Evolutionary conservation across 1,140 invertebrate genomes (phyloP).

Genomic region (Drosophila parabipectinata): DNA sequence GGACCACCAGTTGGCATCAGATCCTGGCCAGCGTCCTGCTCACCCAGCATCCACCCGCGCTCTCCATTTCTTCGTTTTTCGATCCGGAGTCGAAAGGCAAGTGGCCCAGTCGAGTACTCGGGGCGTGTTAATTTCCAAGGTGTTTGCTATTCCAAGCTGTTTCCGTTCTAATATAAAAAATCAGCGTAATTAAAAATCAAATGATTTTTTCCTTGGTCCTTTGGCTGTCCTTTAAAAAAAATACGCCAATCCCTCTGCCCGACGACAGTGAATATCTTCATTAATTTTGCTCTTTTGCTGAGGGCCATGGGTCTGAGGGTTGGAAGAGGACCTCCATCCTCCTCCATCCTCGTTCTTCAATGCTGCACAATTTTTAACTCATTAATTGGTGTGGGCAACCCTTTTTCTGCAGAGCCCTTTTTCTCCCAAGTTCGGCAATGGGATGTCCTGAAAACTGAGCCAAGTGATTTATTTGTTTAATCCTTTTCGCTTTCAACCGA

Average conservation of each 20-base stretch:
- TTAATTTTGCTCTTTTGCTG: constrained; percentile 78
- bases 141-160: constrained; percentile 78
- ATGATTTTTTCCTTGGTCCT: constrained; percentile 65
- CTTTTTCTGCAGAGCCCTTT: constrained; percentile 41
- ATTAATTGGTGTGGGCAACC: constrained; percentile 81
- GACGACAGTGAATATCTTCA: constrained; percentile 78
- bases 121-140: constrained; percentile 77
- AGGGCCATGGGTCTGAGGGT: constrained; percentile 30
- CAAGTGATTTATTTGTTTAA: constrained; percentile 83
- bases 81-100: constrained; percentile 15
- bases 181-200: constrained; percentile 84
- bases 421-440: not conserved
- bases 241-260: constrained; percentile 1
- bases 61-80: not conserved
- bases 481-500: constrained; percentile 70
- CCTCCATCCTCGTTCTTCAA: constrained; percentile 56
- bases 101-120: constrained; percentile 53
- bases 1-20: constrained; percentile 28
- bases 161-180: constrained; percentile 80
- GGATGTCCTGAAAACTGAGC: constrained; percentile 57
- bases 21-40: not conserved
- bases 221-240: not conserved
- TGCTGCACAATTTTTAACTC: constrained; percentile 82
- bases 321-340: constrained; percentile 24
- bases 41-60: not conserved